phyloP scores from a whole-genome alignment of 1,140 invertebrate species.

The Nephila pilipes region DNA sequence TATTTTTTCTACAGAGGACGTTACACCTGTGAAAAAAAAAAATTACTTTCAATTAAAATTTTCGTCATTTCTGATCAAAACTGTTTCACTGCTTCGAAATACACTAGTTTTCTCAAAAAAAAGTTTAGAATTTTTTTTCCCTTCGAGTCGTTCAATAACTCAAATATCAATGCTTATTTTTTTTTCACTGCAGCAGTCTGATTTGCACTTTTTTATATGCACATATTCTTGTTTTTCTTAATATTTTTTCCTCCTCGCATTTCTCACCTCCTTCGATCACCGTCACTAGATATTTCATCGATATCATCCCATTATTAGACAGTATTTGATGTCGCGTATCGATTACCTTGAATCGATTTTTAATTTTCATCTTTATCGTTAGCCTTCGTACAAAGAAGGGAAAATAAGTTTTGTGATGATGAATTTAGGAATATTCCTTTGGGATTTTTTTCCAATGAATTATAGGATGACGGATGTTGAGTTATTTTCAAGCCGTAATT shows the following conservation, averaged over 20 bases:
- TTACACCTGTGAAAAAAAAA: background rate
- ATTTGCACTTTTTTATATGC: background rate
- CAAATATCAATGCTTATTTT: conserved; percentile 28
- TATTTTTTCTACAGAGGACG: background rate
- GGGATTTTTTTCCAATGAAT: conserved; percentile 52
- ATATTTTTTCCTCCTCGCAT: background rate
- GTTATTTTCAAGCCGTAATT: conserved; percentile 36
- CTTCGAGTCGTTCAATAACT: background rate
- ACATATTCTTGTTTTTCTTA: conserved; percentile 35
- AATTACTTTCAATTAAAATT: conserved; percentile 50
- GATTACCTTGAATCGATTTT: conserved; percentile 58
- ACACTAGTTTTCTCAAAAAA: conserved; percentile 21
- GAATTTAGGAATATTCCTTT: background rate
- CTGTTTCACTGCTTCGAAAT: background rate
- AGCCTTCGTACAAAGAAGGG: conserved; percentile 6
- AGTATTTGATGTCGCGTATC: conserved; percentile 60
- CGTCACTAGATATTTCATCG: conserved; percentile 40
- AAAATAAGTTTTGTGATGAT: conserved; percentile 38
- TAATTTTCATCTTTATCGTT: conserved; percentile 56
- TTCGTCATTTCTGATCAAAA: conserved; percentile 28
- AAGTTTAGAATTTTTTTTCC: conserved; percentile 3
- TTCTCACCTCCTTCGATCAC: background rate
- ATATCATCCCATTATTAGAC: conserved; percentile 57
- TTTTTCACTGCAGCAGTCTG: background rate
- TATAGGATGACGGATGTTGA: conserved; percentile 26